Conservation (phyloP, 2,113 vertebrate genomes). For the Caranx melampygus region DNA sequence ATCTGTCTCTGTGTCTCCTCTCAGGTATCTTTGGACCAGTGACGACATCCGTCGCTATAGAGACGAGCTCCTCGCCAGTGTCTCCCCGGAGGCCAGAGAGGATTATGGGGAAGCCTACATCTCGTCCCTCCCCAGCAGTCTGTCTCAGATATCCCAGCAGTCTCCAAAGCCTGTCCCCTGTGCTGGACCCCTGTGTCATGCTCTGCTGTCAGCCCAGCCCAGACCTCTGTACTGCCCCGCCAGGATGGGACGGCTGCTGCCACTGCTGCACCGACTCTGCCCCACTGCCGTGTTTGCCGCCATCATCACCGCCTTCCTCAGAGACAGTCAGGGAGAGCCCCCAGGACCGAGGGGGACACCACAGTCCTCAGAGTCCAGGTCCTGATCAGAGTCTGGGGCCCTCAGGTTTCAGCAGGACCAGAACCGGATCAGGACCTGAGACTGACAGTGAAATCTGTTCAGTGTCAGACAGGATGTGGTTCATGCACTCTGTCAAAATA, state of each 20-base stretch:
- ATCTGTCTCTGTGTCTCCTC: not conserved
- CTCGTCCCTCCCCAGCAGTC: conserved; percentile 13
- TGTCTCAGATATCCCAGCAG: conserved; percentile 30
- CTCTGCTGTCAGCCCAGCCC: conserved; percentile 61
- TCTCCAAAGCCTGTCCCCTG: conserved; percentile 2
- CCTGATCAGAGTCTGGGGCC: too few species aligned
- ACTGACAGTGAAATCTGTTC: too few species aligned
- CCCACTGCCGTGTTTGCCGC: conserved; percentile 50
- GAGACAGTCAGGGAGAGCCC: not conserved
- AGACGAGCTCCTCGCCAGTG: conserved; percentile 39
- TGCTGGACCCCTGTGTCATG: conserved; percentile 63
- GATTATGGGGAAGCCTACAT: conserved; percentile 72
- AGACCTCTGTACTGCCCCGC: conserved; percentile 57
- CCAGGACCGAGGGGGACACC: conserved; percentile 1
- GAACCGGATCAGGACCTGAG: too few species aligned
- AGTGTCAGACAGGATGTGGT: too few species aligned
- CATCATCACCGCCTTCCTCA: not conserved
- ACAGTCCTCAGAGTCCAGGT: not conserved
- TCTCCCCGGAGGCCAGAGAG: conserved; percentile 20
- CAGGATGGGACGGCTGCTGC: conserved; percentile 54
- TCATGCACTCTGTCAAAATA: too few species aligned
- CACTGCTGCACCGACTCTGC: conserved; percentile 43
- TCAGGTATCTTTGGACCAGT: conserved; percentile 55
- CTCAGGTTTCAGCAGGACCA: too few species aligned
- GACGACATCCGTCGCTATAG: conserved; percentile 17